A percentile compares a stretch with the other conserved stretches of the same genome.
phyloP scores from a whole-genome alignment of 2,113 vertebrate genomes.

The Pachypanchax playfairii region DNA sequence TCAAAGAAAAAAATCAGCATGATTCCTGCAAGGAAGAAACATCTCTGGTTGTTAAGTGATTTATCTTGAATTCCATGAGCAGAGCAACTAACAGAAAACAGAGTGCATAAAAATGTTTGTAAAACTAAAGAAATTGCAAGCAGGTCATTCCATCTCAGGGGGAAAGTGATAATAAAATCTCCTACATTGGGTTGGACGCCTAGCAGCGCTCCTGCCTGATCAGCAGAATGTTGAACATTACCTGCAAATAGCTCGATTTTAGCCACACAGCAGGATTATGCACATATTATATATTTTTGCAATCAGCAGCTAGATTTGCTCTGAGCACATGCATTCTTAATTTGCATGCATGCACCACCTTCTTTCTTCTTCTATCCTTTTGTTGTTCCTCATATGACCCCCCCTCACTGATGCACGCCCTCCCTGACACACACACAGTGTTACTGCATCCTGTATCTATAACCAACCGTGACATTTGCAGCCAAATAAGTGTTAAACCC shows the following conservation, averaged over 20 bases:
- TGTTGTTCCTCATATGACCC: not conserved
- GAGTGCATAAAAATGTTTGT: not conserved
- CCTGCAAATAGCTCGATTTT: not conserved
- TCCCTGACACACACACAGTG: not conserved
- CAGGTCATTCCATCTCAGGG: not conserved
- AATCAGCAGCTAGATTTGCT: not conserved
- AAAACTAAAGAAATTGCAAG: not conserved
- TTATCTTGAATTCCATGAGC: no score
- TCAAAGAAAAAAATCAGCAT: no score
- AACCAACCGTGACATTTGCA: constrained; percentile 39
- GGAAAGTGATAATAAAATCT: not conserved
- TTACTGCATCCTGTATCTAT: constrained; percentile 7
- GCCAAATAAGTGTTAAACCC: constrained; percentile 20
- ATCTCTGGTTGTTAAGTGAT: no score
- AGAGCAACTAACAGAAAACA: no score
- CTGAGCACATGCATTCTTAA: not conserved
- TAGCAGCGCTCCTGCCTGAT: not conserved
- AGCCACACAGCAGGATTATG: not conserved
- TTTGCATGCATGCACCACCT: not conserved
- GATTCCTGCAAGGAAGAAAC: no score
- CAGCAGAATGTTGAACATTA: not conserved
- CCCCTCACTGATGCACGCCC: not conserved
- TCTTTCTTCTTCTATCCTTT: not conserved
- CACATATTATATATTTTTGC: not conserved
- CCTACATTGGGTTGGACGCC: not conserved